phyloP scores from a whole-genome alignment of 1,140 invertebrate species.

The Drosophila ambigua region DNA sequence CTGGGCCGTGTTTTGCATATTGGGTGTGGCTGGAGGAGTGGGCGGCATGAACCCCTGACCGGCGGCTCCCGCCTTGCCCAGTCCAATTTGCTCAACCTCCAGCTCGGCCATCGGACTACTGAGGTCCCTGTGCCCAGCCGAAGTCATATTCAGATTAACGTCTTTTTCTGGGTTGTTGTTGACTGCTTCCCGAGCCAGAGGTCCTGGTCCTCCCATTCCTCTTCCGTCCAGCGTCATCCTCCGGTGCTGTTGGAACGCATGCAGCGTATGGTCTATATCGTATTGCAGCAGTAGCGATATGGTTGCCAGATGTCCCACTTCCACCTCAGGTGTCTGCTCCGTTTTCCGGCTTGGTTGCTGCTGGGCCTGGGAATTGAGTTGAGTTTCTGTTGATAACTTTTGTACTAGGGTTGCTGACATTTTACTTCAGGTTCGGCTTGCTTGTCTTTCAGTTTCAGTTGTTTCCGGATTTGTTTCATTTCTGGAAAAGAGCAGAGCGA shows the following conservation, averaged over 20 bases:
- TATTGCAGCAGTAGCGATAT: constrained; percentile 81
- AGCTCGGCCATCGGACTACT: constrained; percentile 30
- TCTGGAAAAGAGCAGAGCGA: not conserved
- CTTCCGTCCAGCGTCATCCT: constrained; percentile 53
- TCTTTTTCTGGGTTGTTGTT: constrained; percentile 43
- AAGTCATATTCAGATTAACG: constrained; percentile 37
- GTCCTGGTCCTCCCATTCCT: constrained; percentile 9
- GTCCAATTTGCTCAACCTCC: constrained; percentile 46
- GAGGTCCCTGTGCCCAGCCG: too few relatives aligned
- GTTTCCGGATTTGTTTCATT: constrained; percentile 10
- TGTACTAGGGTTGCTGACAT: constrained; percentile 35
- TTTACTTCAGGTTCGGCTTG: constrained; percentile 38
- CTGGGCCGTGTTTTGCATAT: constrained; percentile 84
- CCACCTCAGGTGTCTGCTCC: constrained; percentile 22
- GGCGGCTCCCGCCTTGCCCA: constrained; percentile 28
- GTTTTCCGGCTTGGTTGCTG: constrained; percentile 8
- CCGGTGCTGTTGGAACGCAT: constrained; percentile 75
- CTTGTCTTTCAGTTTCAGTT: constrained; percentile 61
- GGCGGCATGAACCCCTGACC: constrained; percentile 60
- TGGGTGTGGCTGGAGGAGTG: constrained; percentile 74
- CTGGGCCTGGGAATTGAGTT: constrained; percentile 6
- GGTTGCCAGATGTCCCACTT: constrained; percentile 56
- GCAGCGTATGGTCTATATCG: constrained; percentile 83
- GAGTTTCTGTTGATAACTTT: constrained; percentile 24
- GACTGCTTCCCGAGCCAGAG: constrained; percentile 10